Percentiles rank a stretch among this genome's conserved stretches.
Conservation (phyloP, 2,797 vertebrate genomes). For the Notolepis coatsorum region DNA sequence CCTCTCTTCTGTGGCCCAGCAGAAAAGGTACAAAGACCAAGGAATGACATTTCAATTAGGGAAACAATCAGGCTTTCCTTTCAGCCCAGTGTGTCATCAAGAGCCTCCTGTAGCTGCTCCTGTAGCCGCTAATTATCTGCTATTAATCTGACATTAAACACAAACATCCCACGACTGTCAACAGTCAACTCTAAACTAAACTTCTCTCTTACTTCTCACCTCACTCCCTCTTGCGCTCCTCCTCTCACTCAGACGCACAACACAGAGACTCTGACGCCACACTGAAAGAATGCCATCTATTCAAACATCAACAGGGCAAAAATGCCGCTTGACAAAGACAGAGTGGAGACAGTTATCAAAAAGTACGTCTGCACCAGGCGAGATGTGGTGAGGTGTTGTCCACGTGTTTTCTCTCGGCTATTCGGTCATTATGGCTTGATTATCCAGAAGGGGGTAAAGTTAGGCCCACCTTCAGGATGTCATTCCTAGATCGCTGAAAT, state of each 20-base stretch:
- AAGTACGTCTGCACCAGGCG: constrained; percentile 27
- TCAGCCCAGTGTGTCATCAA: constrained; percentile 61
- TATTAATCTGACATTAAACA: constrained; percentile 57
- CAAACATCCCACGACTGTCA: constrained; percentile 48
- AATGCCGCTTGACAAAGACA: constrained; percentile 64
- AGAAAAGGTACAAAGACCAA: constrained; percentile 50
- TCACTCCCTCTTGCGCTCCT: neutral
- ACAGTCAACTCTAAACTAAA: constrained; percentile 48
- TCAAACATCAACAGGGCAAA: constrained; percentile 58
- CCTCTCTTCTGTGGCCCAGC: constrained; percentile 39
- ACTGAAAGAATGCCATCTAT: constrained; percentile 71
- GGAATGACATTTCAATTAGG: constrained; percentile 78
- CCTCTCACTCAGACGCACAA: constrained; percentile 20
- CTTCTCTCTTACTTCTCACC: constrained; percentile 26
- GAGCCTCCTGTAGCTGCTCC: constrained; percentile 47
- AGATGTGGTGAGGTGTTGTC: constrained; percentile 30
- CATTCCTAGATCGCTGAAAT: too few species aligned
- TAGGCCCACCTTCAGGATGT: too few species aligned
- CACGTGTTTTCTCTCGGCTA: too few species aligned
- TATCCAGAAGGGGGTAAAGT: too few species aligned
- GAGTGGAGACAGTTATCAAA: constrained; percentile 54
- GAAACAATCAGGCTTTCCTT: constrained; percentile 75
- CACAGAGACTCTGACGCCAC: constrained; percentile 49
- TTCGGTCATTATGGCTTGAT: too few species aligned
- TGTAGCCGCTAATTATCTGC: constrained; percentile 41